Percentiles rank a stretch among this genome's conserved stretches.
These are phyloP conservation scores for Ceyx margarethae DNA, from an alignment of 2,113 vertebrate genomes.

Conservation along the genomic window DNA sequence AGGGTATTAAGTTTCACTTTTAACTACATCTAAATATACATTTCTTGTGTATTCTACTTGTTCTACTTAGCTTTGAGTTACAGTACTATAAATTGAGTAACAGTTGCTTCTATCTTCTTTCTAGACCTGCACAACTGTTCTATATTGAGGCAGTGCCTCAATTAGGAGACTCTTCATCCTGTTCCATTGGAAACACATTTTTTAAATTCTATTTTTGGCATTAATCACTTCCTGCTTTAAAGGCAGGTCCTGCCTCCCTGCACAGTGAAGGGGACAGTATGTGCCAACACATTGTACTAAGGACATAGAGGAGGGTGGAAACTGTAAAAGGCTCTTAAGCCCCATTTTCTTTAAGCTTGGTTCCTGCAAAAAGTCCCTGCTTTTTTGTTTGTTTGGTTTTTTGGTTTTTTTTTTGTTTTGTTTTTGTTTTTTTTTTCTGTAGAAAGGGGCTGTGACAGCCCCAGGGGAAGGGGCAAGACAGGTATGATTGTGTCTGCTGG, in stretches of 20 bases:
- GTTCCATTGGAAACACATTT: neutral
- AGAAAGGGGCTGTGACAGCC: neutral
- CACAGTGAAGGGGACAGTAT: fast-evolving
- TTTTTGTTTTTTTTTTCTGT: too few species aligned
- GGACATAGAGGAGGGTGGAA: neutral
- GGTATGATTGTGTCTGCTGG: neutral
- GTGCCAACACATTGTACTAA: fast-evolving
- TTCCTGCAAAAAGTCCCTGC: neutral
- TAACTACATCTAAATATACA: neutral
- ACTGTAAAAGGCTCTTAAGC: neutral
- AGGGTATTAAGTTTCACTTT: neutral
- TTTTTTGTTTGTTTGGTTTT: neutral
- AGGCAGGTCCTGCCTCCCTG: neutral
- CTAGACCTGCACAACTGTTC: neutral
- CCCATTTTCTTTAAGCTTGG: neutral
- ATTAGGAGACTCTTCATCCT: neutral
- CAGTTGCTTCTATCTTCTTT: neutral
- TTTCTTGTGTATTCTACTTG: neutral
- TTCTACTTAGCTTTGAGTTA: neutral
- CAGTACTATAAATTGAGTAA: neutral
- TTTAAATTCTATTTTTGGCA: neutral
- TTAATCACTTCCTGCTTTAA: neutral
- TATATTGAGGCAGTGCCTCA: neutral
- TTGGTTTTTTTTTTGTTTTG: too few species aligned
- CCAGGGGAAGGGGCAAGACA: neutral